Percentiles rank a stretch among this genome's conserved stretches.
phyloP scores from a whole-genome alignment of 2,888 invertebrate species.

The Troglohyphantes excavatus region DNA sequence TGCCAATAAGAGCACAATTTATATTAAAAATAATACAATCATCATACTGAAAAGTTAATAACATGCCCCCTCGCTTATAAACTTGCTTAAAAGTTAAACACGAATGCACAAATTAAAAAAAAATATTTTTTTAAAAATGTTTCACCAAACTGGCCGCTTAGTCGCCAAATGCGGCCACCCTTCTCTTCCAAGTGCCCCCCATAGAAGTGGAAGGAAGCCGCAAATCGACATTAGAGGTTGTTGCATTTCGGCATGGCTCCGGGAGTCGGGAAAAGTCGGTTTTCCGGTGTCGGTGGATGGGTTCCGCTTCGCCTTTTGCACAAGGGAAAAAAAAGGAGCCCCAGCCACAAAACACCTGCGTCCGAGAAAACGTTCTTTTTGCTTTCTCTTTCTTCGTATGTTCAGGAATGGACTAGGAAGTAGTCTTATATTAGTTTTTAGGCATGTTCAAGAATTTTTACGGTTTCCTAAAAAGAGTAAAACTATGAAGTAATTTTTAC shows the following conservation, averaged over 20 bases:
- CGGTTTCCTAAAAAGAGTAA: too few relatives aligned
- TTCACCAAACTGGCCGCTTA: background rate
- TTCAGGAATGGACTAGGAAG: background rate
- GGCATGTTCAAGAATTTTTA: too few relatives aligned
- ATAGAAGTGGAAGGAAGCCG: conserved; percentile 27
- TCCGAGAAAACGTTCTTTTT: conserved; percentile 16
- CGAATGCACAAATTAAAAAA: too few relatives aligned
- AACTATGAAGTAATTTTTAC: too few relatives aligned
- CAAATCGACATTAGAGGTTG: conserved; percentile 70
- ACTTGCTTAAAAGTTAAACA: too few relatives aligned
- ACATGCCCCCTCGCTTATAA: too few relatives aligned
- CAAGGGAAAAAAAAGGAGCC: background rate
- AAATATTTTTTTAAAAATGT: too few relatives aligned
- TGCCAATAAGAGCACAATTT: too few relatives aligned
- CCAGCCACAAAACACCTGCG: conserved; percentile 40
- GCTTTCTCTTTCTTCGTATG: background rate
- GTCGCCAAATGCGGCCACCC: background rate
- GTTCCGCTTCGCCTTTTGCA: conserved; percentile 44
- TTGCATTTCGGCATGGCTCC: conserved; percentile 65
- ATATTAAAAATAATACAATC: too few relatives aligned
- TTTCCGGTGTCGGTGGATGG: conserved; percentile 35
- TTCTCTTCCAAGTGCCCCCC: background rate
- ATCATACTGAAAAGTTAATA: too few relatives aligned
- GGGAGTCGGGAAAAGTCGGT: conserved; percentile 28
- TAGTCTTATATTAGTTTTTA: too few relatives aligned